A percentile compares a stretch with the other conserved stretches of the same genome.
These are phyloP conservation scores for Polymixis lichenea DNA, from an alignment of 2,888 invertebrate genomes.

Conservation along the genomic window DNA sequence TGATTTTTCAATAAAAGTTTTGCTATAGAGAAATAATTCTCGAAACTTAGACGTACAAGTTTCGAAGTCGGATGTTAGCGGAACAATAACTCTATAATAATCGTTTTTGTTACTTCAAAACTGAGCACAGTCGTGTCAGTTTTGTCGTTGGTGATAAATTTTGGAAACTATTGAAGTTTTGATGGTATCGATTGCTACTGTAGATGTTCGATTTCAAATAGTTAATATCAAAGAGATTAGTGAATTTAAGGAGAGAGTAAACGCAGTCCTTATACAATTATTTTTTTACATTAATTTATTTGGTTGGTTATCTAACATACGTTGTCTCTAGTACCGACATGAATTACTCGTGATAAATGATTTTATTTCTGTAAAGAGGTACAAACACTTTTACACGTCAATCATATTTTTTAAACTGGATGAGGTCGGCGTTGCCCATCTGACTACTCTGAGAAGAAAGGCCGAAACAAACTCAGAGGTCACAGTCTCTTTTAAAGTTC, in stretches of 20 bases:
- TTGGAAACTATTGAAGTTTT: slow-evolving; percentile 44
- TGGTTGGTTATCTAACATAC: neutral
- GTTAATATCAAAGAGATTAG: neutral
- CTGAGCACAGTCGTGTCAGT: slow-evolving; percentile 42
- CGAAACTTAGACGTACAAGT: slow-evolving; percentile 61
- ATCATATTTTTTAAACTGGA: no score
- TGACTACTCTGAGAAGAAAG: no score
- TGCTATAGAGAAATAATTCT: slow-evolving; percentile 68
- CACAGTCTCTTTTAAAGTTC: no score
- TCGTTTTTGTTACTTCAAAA: slow-evolving; percentile 57
- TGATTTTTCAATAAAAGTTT: slow-evolving; percentile 74
- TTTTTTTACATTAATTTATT: neutral
- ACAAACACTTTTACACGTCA: no score
- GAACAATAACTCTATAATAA: slow-evolving; percentile 67
- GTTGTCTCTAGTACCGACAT: neutral
- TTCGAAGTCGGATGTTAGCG: slow-evolving; percentile 57
- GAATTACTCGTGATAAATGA: neutral
- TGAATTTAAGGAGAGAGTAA: neutral
- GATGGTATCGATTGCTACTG: slow-evolving; percentile 12
- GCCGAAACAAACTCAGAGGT: no score
- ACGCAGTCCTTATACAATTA: neutral
- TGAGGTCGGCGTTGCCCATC: no score
- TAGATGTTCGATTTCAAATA: slow-evolving; percentile 1
- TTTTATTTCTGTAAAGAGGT: no score
- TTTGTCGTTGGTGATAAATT: slow-evolving; percentile 50